Evolutionary conservation across 2,113 vertebrate genomes (phyloP), one percentile per base, ranked within the genome.

Genomic region (Pelmatolapia mariae): DNA sequence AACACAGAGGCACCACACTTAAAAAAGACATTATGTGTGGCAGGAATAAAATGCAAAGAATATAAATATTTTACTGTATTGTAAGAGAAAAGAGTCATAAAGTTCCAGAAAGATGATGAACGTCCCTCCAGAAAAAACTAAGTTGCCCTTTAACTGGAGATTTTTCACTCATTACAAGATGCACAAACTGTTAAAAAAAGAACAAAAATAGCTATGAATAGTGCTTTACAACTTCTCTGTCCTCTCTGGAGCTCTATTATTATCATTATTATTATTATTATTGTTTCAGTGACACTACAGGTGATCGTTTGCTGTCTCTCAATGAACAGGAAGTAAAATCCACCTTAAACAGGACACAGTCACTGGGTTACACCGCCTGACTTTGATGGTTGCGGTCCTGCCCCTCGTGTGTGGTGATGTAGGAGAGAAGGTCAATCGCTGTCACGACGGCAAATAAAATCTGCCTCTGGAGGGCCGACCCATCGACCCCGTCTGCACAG

Each of bases 391-490:
- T 43, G 19, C 61, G 36, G 22, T 92, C 86, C 24, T 82, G 82
- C 73, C 80, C 83, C 85, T 97, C 95, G 0, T 85, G 93, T 0
- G 93, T 79, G 0, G 97, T 96, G 89, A 99, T 97, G 2, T 97
- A 98, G 93, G 95, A 96, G 8, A 99, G 96, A 82, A 98, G 93
- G 94, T 99, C 98, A 1, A 97, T 96, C 68, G 96, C 96, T 0
- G 98, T 99, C 63, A 98, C 97, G 0, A 98, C 94, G 3, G 97
- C 97, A 12, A 98, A 97, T 61, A 98, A 97, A 95, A 94, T 97
- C 91, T 97, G 96, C 88, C 92, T 92, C 90, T 95, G 92, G 18
- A 76, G 93, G 88, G 96, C 92, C 3, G 95, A 91, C 5, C 95
- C 95, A 0, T 96, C 92, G 3, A 84, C 92, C 19, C 88, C 33